phyloP scores from a whole-genome alignment of 2,797 vertebrate genomes.

The Cynopterus sphinx region DNA sequence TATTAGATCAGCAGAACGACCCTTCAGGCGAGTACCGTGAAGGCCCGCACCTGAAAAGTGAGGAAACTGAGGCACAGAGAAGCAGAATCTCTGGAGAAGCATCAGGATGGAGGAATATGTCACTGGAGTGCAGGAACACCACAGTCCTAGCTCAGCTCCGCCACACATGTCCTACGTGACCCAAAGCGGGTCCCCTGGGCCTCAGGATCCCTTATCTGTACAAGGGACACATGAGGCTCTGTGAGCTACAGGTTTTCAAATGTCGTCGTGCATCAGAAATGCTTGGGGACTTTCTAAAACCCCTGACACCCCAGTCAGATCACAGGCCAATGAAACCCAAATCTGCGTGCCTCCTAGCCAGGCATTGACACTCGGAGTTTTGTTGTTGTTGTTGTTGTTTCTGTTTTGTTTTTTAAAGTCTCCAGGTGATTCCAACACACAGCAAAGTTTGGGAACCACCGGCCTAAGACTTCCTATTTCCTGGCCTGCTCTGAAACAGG shows the following conservation, averaged over 20 bases:
- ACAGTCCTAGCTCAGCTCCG: neutral
- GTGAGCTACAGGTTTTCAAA: neutral
- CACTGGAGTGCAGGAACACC: fast-evolving
- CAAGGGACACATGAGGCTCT: neutral
- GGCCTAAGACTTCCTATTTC: neutral
- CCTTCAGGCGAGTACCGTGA: fast-evolving
- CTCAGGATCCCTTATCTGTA: neutral
- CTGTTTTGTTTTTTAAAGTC: neutral
- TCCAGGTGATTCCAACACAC: neutral
- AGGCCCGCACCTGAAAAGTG: neutral
- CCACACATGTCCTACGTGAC: too few species aligned
- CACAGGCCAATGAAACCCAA: neutral
- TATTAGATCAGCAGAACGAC: fast-evolving
- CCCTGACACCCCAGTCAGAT: neutral
- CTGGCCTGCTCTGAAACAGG: neutral
- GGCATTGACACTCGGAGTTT: fast-evolving
- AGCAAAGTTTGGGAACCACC: neutral
- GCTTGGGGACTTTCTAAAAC: neutral
- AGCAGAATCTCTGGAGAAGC: neutral
- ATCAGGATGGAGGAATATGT: fast-evolving
- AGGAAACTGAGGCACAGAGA: neutral
- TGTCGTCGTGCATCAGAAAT: neutral
- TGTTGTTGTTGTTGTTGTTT: neutral
- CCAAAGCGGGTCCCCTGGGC: neutral
- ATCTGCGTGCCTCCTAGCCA: too few species aligned